A percentile compares a stretch with the other conserved stretches of the same genome.
These are phyloP conservation scores for Paracanthobrama guichenoti DNA, from an alignment of 2,113 vertebrate genomes.

Conservation along the genomic window DNA sequence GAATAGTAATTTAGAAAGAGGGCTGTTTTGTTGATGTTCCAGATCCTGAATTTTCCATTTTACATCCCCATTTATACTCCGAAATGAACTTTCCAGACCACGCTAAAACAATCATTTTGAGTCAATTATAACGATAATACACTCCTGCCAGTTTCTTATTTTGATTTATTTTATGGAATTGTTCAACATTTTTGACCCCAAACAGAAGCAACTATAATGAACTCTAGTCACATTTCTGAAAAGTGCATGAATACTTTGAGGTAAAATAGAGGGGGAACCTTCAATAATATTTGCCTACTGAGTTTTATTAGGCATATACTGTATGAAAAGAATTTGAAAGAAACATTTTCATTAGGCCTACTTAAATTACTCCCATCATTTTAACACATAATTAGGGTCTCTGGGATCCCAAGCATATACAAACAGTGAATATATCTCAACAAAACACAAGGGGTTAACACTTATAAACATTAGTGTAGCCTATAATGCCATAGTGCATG, in stretches of 20 bases:
- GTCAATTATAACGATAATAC: neutral
- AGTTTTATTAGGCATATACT: neutral
- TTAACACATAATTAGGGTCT: neutral
- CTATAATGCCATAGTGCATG: neutral
- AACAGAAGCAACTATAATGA: neutral
- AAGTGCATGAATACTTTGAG: neutral
- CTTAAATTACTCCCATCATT: neutral
- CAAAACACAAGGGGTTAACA: neutral
- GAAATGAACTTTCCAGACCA: slow-evolving; percentile 23
- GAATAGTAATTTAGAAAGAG: slow-evolving; percentile 17
- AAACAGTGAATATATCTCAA: neutral
- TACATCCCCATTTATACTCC: neutral
- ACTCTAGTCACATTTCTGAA: neutral
- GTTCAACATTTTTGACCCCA: neutral
- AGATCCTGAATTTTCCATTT: slow-evolving; percentile 12
- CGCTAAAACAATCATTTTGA: neutral
- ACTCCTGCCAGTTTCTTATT: neutral
- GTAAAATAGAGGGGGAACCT: neutral
- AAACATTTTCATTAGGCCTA: neutral
- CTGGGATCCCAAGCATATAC: neutral
- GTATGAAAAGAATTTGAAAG: neutral
- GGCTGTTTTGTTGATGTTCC: slow-evolving; percentile 10
- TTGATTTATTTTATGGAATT: neutral
- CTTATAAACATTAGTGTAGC: neutral
- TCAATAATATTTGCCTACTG: neutral